These are phyloP conservation scores for Mus pahari DNA, from an alignment of 2,113 vertebrate species.

Conservation along the genomic window DNA sequence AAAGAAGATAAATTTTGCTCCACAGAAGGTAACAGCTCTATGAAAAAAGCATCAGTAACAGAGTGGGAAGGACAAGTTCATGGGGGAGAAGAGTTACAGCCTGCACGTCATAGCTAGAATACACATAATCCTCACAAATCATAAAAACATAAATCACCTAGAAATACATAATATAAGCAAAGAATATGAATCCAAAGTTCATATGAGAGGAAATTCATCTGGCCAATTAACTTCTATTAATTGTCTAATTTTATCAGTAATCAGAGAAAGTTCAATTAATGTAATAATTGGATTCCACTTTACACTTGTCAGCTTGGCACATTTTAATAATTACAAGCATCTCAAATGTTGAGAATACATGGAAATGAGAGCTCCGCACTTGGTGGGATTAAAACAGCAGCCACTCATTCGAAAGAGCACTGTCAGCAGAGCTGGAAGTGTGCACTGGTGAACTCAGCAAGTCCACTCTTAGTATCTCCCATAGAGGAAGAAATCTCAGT, in stretches of 20 bases:
- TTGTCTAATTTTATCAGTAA: conserved; percentile 14
- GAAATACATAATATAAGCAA: background rate
- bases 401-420: background rate
- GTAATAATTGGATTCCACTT: conserved; percentile 40
- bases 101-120: conserved; percentile 18
- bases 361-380: background rate
- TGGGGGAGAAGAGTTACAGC: background rate
- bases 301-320: background rate
- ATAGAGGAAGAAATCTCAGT: background rate
- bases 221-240: conserved; percentile 1
- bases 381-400: background rate
- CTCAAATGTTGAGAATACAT: background rate
- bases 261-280: background rate
- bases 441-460: background rate
- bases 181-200: conserved; percentile 47
- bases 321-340: conserved; percentile 16
- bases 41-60: conserved; percentile 54
- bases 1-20: conserved; percentile 47
- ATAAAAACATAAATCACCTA: conserved; percentile 3
- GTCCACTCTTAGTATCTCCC: background rate
- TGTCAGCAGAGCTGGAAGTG: background rate
- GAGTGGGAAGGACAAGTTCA: conserved; percentile 60
- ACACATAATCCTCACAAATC: conserved; percentile 32
- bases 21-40: conserved; percentile 53
- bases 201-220: conserved; percentile 11